These are phyloP conservation scores for Branchipolynoe longqiensis DNA, from an alignment of 2,888 invertebrate species.

Conservation along the genomic window DNA sequence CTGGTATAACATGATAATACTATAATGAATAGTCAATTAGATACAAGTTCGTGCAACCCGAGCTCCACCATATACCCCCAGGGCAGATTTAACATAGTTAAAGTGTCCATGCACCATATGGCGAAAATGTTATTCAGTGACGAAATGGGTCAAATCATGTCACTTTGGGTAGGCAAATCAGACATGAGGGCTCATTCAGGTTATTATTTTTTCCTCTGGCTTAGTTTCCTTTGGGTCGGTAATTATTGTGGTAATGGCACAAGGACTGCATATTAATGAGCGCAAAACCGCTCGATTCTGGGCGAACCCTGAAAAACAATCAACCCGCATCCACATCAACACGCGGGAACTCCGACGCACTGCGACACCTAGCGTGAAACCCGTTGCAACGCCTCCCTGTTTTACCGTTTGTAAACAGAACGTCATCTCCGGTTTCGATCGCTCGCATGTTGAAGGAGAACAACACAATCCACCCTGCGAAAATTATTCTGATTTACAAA, in stretches of 20 bases:
- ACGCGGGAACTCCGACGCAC: background rate
- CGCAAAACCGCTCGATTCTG: background rate
- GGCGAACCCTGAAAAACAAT: background rate
- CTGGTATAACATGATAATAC: too few relatives aligned
- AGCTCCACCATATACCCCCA: too few relatives aligned
- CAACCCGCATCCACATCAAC: background rate
- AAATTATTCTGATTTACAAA: conserved; percentile 1
- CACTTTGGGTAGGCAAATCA: too few relatives aligned
- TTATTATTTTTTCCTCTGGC: background rate
- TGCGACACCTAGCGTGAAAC: conserved; percentile 35
- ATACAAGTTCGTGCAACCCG: too few relatives aligned
- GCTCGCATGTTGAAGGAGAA: conserved; percentile 14
- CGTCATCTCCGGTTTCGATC: conserved; percentile 41
- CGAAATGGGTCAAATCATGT: too few relatives aligned
- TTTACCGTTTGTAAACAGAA: conserved; percentile 30
- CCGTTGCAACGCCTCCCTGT: conserved; percentile 21
- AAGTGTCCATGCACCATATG: too few relatives aligned
- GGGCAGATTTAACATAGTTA: too few relatives aligned
- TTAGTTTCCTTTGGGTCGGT: background rate
- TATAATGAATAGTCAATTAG: too few relatives aligned
- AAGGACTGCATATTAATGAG: background rate
- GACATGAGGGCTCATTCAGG: conserved; percentile 4
- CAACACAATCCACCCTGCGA: conserved; percentile 17
- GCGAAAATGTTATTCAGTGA: too few relatives aligned
- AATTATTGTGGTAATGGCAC: background rate